Conservation (phyloP, 2,113 vertebrate genomes). For the Myanophis thanlyinensis region DNA sequence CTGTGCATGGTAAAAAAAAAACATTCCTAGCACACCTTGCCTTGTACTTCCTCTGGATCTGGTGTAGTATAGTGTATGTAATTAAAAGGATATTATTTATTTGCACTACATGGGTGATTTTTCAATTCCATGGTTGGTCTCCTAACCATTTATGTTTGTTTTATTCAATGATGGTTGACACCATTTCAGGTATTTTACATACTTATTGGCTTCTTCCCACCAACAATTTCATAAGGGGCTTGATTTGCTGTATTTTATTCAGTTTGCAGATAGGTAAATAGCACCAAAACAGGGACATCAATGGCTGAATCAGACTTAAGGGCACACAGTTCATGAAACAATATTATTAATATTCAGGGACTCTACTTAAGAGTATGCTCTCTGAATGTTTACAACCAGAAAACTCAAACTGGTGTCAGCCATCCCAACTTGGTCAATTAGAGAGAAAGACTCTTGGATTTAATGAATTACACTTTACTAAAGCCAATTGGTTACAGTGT, state of each 20-base stretch:
- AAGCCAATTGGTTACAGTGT: background rate
- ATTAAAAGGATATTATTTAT: background rate
- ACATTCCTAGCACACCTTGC: background rate
- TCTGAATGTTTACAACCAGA: background rate
- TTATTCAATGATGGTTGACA: background rate
- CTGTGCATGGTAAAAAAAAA: background rate
- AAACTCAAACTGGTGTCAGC: background rate
- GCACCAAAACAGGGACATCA: background rate
- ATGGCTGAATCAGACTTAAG: background rate
- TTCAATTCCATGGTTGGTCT: conserved; percentile 11
- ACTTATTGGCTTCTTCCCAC: background rate
- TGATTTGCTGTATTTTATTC: background rate
- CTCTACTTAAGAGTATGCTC: background rate
- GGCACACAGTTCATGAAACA: background rate
- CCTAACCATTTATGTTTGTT: background rate
- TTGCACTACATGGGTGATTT: background rate
- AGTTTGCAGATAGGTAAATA: background rate
- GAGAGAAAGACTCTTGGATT: background rate
- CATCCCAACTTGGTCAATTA: background rate
- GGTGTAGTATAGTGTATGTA: background rate
- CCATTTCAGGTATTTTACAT: background rate
- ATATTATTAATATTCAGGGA: background rate
- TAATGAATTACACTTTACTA: background rate
- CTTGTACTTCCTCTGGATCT: background rate
- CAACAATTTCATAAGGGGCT: background rate